These are phyloP conservation scores for Nemapogon koenigi DNA, from an alignment of 2,888 invertebrate genomes.

Conservation along the genomic window DNA sequence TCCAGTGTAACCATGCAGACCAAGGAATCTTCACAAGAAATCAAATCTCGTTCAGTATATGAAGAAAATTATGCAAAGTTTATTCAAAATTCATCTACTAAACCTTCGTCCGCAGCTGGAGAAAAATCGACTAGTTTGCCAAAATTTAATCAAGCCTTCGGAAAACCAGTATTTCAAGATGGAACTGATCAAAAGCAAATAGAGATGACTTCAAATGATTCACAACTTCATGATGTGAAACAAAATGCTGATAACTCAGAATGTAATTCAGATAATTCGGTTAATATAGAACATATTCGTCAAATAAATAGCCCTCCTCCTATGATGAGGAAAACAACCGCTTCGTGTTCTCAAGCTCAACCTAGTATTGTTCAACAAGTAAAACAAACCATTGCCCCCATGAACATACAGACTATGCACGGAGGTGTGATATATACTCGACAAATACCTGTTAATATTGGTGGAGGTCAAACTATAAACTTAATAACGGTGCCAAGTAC, in stretches of 20 bases:
- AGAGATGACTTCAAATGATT: constrained; percentile 32
- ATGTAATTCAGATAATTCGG: constrained; percentile 34
- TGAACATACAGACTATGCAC: constrained; percentile 68
- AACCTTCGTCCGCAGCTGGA: constrained; percentile 25
- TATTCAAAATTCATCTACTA: constrained; percentile 47
- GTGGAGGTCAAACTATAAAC: constrained; percentile 65
- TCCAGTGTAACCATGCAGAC: constrained; percentile 27
- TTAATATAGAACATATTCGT: constrained; percentile 42
- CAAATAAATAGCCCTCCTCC: constrained; percentile 46
- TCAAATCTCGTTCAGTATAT: constrained; percentile 56
- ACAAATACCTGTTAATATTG: constrained; percentile 71
- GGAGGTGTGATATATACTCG: constrained; percentile 76
- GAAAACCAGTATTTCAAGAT: constrained; percentile 71
- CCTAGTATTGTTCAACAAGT: constrained; percentile 47
- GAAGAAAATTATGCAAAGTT: constrained; percentile 66
- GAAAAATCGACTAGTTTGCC: constrained; percentile 67
- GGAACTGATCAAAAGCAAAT: constrained; percentile 27
- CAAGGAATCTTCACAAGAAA: constrained; percentile 36
- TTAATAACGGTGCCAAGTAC: constrained; percentile 60
- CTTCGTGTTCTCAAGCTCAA: constrained; percentile 36
- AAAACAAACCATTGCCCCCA: constrained; percentile 58
- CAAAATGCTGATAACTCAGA: constrained; percentile 27
- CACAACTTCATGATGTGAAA: constrained; percentile 24
- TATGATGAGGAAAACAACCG: constrained; percentile 36
- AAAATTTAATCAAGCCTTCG: constrained; percentile 82